Conservation (phyloP, 2,113 vertebrate species). For the Scomber japonicus region DNA sequence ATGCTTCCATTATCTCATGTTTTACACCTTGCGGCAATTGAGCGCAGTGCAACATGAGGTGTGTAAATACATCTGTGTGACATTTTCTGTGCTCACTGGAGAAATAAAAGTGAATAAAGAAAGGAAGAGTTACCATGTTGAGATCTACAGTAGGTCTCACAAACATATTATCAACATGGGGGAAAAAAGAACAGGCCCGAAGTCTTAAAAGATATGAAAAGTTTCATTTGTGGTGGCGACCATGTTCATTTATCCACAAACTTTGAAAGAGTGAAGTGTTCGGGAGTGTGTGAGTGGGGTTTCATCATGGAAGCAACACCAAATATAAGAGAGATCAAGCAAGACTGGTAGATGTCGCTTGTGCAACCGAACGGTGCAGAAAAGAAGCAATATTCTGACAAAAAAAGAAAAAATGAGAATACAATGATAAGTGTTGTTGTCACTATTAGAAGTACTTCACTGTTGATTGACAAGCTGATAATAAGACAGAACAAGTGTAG, state of each 20-base stretch:
- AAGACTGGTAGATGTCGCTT: background rate
- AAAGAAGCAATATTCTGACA: background rate
- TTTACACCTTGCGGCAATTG: constrained; percentile 68
- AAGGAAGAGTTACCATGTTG: background rate
- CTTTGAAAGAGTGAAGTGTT: constrained; percentile 11
- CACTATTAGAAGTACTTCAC: no score
- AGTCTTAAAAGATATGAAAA: background rate
- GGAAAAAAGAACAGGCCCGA: constrained; percentile 26
- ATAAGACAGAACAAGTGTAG: no score
- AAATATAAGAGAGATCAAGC: background rate
- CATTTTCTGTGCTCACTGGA: background rate
- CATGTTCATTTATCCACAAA: background rate
- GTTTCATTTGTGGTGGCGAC: background rate
- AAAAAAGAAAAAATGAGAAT: background rate
- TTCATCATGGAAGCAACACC: background rate
- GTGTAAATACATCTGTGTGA: background rate
- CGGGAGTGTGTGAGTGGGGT: background rate
- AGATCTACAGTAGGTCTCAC: background rate
- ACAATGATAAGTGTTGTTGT: no score
- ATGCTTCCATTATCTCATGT: constrained; percentile 73
- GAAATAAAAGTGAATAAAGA: background rate
- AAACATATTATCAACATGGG: background rate
- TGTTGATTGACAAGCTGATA: no score
- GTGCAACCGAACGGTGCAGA: background rate
- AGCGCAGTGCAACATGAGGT: constrained; percentile 15